Percentiles rank a stretch among this genome's conserved stretches.
These are phyloP conservation scores for Vidua macroura DNA, from an alignment of 2,113 vertebrate species.

Conservation along the genomic window DNA sequence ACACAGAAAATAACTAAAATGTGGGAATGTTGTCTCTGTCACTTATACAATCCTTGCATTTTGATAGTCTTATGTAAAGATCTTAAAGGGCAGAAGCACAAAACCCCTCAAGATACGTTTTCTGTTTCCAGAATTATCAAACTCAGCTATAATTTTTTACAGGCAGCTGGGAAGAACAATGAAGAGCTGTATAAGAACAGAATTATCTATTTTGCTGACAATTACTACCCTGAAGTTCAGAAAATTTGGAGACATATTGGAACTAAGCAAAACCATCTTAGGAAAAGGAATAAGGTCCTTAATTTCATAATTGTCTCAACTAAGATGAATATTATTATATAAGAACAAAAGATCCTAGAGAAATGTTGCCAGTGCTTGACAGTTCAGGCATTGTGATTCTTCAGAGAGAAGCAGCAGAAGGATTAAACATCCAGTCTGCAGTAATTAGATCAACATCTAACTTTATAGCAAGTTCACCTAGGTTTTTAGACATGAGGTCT, in stretches of 20 bases:
- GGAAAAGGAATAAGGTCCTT: background rate
- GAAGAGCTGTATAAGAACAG: conserved; percentile 21
- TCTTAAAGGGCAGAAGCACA: background rate
- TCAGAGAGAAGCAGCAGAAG: background rate
- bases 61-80: background rate
- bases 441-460: background rate
- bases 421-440: background rate
- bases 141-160: conserved; percentile 5
- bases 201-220: conserved; percentile 53
- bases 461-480: background rate
- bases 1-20: conserved; percentile 38
- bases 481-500: background rate
- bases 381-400: background rate
- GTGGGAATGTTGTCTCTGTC: conserved; percentile 11
- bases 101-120: background rate
- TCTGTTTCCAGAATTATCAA: conserved; percentile 40
- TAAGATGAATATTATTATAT: conserved; percentile 19
- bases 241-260: conserved; percentile 15
- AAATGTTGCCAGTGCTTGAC: background rate
- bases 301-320: conserved; percentile 11
- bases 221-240: conserved; percentile 44
- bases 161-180: conserved; percentile 32
- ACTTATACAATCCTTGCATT: conserved; percentile 23
- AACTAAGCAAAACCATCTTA: conserved; percentile 39
- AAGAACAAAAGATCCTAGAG: conserved; percentile 12